phyloP scores from a whole-genome alignment of 2,113 vertebrate genomes.

The Corythaeola cristata region DNA sequence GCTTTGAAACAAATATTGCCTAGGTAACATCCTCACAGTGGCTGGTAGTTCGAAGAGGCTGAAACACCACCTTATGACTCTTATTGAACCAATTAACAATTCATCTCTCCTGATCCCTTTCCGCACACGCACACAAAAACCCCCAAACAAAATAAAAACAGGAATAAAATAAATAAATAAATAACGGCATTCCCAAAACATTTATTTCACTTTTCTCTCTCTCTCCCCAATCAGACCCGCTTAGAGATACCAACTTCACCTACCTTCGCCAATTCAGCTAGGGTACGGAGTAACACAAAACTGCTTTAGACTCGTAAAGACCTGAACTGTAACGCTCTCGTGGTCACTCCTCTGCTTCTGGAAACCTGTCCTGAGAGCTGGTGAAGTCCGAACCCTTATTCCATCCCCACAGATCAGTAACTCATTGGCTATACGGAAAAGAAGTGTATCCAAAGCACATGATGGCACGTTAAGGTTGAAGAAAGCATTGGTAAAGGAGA shows the following conservation, averaged over 20 bases:
- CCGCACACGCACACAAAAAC: fast-evolving
- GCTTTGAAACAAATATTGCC: constrained; percentile 25
- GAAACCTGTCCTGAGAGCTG: background rate
- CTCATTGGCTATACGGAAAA: background rate
- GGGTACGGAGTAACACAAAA: background rate
- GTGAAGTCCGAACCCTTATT: background rate
- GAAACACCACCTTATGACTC: background rate
- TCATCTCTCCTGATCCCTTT: background rate
- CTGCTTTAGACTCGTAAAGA: constrained; percentile 11
- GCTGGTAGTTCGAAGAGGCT: constrained; percentile 7
- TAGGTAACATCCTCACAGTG: constrained; percentile 17
- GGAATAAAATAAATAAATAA: constrained; percentile 75
- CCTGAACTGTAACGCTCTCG: background rate
- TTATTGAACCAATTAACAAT: background rate
- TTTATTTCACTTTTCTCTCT: constrained; percentile 44
- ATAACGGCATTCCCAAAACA: constrained; percentile 61
- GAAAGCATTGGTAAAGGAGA: constrained; percentile 33
- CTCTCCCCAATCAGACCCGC: background rate
- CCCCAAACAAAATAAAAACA: background rate
- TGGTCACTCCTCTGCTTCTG: background rate
- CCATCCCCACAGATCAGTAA: background rate
- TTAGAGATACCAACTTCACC: constrained; percentile 9
- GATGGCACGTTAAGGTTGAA: constrained; percentile 2
- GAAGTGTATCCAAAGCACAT: constrained; percentile 26
- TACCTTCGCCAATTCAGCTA: background rate